Base-by-base conservation (phyloP, 35 echinoderm and acorn worm genomes). In the Acanthaster planci region DNA sequence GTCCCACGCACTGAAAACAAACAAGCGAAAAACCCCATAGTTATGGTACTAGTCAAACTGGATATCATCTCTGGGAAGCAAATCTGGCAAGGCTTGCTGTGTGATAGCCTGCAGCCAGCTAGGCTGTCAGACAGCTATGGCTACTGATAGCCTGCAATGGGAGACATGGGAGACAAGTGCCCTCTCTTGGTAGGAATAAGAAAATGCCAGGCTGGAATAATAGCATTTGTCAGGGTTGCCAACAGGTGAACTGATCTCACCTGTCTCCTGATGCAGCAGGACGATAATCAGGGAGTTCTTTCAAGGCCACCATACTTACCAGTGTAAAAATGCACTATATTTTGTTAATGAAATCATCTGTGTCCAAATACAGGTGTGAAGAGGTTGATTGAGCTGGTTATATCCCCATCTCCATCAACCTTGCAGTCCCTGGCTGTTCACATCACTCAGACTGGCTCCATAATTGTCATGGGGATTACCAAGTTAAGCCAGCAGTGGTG, bases 1-100 rank as follows among this genome's bases (percentile, higher is more conserved):
- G 64, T 29, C 64, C 64, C 7, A 72, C 64, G 34, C 60, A 72
- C 64, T 23, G 64, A 72, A 72, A 72, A 72, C 64, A 72, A 72
- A 72, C 64, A 72, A 72, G 23, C 64, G 2, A 27, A 14, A 19
- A 72, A 27, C 23, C n/a, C 64, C 64, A n/a, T n/a, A n/a, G n/a
- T n/a, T n/a, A n/a, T n/a, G 22, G 64, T 29, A 26, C 42, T 47
- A 19, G 34, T 72, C 64, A 72, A 14, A 34, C 64, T 31, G 64
- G 30, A 72, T 1, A 26, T 72, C 64, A 26, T 21, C 34, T 19
- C 64, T 14, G 64, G 1, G 34, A 72, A 72, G 1, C 64, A 8
- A 29, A 27, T 35, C 23, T 72, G 64, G 34, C 64, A 72, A 14
- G 8, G 9, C 64, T 34, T 23, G 34, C 64, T 72, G 64, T 21